Percentiles rank a stretch among this genome's conserved stretches.
Evolutionary conservation across 2,113 vertebrate species (phyloP).

Genomic region (Neodontobutis hainanensis): DNA sequence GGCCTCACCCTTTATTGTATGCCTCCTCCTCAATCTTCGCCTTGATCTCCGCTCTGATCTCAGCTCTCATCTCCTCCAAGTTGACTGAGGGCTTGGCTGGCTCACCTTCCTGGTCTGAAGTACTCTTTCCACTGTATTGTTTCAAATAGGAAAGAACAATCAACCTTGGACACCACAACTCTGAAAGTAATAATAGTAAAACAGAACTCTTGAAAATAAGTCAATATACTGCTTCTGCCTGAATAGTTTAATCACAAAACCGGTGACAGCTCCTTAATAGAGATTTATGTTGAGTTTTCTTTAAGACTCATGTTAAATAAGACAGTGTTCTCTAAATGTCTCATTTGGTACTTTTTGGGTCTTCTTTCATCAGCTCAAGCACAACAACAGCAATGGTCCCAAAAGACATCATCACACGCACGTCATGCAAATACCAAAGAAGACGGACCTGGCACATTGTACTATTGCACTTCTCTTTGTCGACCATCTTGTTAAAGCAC

Average conservation of each 20-base stretch:
- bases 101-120: constrained; percentile 82
- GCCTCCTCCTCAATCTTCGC: constrained; percentile 92
- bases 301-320: no score
- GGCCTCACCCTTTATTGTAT: constrained; percentile 90
- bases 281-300: no score
- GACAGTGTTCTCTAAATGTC: no score
- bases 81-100: constrained; percentile 74
- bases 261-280: no score
- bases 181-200: background rate
- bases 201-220: no score
- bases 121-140: constrained; percentile 87
- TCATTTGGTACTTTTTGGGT: no score
- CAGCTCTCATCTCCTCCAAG: constrained; percentile 84
- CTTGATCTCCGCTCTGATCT: constrained; percentile 86
- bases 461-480: constrained; percentile 44
- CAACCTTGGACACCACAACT: constrained; percentile 39
- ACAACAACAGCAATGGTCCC: no score
- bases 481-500: constrained; percentile 27
- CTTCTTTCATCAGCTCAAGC: no score
- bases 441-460: constrained; percentile 16
- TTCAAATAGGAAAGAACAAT: constrained; percentile 73
- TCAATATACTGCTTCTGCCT: no score
- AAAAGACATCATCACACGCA: constrained; percentile 13
- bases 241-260: no score
- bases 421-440: constrained; percentile 1